A percentile compares a stretch with the other conserved stretches of the same genome.
Conservation (phyloP, 1,140 invertebrate species). For the Neodiprion virginianus region DNA sequence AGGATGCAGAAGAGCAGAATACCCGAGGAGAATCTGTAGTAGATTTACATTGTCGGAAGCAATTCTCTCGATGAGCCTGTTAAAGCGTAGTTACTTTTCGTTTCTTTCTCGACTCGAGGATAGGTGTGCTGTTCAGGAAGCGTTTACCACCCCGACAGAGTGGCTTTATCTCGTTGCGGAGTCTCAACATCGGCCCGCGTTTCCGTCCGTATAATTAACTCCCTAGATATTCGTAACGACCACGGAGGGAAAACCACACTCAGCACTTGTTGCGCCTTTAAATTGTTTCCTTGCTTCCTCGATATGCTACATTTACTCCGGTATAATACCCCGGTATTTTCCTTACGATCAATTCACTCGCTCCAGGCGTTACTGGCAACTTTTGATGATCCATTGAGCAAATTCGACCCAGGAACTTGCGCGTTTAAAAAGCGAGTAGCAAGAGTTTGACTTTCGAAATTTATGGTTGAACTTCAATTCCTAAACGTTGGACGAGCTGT, state of each 20-base stretch:
- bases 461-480: too few relatives aligned
- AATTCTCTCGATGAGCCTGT: neutral
- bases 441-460: too few relatives aligned
- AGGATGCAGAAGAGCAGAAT: neutral
- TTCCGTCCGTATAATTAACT: constrained; percentile 5
- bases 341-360: neutral
- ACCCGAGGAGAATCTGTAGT: too few relatives aligned
- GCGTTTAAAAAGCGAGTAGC: too few relatives aligned
- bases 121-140: neutral
- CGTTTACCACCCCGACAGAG: neutral
- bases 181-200: neutral
- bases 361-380: neutral
- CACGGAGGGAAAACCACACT: neutral
- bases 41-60: constrained; percentile 7
- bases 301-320: neutral
- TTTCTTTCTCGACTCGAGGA: too few relatives aligned
- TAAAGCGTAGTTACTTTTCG: neutral
- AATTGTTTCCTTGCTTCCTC: neutral
- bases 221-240: neutral
- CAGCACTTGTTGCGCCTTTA: neutral
- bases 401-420: too few relatives aligned
- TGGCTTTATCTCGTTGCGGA: neutral
- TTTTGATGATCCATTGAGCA: too few relatives aligned
- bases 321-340: neutral
- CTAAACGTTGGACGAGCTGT: too few relatives aligned